Conservation (phyloP, 2,113 vertebrate genomes). For the Bombycilla garrulus region DNA sequence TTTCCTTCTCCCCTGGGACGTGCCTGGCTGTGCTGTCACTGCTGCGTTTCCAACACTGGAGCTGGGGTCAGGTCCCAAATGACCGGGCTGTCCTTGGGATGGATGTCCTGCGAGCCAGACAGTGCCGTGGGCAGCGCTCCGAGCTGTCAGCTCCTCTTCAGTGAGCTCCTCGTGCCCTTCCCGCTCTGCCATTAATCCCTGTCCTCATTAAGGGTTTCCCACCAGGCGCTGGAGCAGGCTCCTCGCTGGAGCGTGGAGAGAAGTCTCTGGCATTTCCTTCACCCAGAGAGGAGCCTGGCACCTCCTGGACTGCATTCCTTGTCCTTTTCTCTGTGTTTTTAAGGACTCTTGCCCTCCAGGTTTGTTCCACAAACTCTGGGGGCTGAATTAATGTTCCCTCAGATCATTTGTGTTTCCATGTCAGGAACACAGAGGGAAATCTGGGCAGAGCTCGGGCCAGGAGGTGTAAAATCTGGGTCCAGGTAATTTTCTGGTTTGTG, state of each 20-base stretch:
- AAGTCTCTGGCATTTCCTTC: neutral
- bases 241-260: neutral
- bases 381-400: neutral
- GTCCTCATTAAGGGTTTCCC: conserved; percentile 15
- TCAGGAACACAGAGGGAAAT: neutral
- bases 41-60: neutral
- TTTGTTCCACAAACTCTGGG: neutral
- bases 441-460: neutral
- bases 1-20: neutral
- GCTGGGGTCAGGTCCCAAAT: neutral
- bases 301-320: neutral
- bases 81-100: neutral
- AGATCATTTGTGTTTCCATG: neutral
- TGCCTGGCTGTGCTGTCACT: neutral
- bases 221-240: neutral
- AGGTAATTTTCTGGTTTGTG: rapidly evolving
- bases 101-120: neutral
- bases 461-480: neutral
- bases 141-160: neutral
- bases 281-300: neutral
- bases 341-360: neutral
- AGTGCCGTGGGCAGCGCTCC: neutral
- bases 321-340: neutral
- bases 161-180: neutral
- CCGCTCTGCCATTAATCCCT: conserved; percentile 21